A percentile compares a stretch with the other conserved stretches of the same genome.
phyloP scores from a whole-genome alignment of 2,113 vertebrate genomes.

The Misgurnus anguillicaudatus region DNA sequence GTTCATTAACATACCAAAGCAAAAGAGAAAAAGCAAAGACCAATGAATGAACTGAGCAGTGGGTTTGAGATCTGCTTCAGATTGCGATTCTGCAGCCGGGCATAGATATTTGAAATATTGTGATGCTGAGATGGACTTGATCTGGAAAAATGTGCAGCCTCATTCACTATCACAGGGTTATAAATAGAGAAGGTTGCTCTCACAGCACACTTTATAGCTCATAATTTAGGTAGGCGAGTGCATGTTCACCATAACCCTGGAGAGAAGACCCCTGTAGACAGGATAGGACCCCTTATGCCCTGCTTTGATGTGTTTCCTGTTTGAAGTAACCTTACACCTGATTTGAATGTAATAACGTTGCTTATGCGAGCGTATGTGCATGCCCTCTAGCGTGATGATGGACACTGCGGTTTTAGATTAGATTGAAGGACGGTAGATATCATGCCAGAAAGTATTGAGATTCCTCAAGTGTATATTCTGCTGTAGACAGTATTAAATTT shows the following conservation, averaged over 20 bases:
- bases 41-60: slow-evolving; percentile 1
- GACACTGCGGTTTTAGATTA: slow-evolving; percentile 15
- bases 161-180: slow-evolving; percentile 5
- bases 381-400: not conserved
- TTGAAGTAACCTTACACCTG: slow-evolving; percentile 35
- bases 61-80: not conserved
- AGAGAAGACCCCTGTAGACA: slow-evolving; percentile 21
- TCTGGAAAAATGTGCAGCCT: slow-evolving; percentile 11
- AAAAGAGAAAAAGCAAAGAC: slow-evolving; percentile 30
- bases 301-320: slow-evolving; percentile 37
- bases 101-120: not conserved
- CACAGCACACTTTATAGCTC: slow-evolving; percentile 23
- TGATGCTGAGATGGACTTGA: not conserved
- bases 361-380: not conserved
- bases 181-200: slow-evolving; percentile 21
- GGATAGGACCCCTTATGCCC: slow-evolving; percentile 18
- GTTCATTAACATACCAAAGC: slow-evolving; percentile 42
- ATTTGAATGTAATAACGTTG: slow-evolving; percentile 13
- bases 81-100: slow-evolving; percentile 1
- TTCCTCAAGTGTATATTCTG: slow-evolving; percentile 9
- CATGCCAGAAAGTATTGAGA: slow-evolving; percentile 20
- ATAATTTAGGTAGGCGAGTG: not conserved
- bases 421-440: slow-evolving; percentile 15
- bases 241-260: slow-evolving; percentile 16
- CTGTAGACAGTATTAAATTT: slow-evolving; percentile 11